phyloP scores from a whole-genome alignment of 2,888 invertebrate genomes.

The Caradrina kadenii region DNA sequence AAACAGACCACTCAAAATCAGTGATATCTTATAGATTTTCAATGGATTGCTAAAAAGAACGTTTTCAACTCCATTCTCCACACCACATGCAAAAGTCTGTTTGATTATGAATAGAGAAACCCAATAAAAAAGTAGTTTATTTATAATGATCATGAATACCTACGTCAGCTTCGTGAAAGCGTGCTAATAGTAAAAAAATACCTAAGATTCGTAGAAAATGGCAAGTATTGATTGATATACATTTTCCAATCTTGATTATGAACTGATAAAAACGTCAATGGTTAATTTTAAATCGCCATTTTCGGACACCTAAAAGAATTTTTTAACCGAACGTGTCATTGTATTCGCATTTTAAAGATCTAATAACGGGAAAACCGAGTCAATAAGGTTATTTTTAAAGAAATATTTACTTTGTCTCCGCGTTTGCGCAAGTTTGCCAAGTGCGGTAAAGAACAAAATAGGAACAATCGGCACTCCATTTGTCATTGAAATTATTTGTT shows the following conservation, averaged over 20 bases:
- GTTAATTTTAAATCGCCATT: conserved; percentile 11
- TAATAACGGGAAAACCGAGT: conserved; percentile 12
- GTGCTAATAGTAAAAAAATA: neutral
- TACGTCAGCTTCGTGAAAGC: conserved; percentile 6
- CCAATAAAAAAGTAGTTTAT: neutral
- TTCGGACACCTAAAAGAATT: neutral
- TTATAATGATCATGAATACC: neutral
- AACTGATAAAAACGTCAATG: conserved; percentile 7
- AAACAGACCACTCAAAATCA: no score
- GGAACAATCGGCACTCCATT: neutral
- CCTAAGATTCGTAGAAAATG: neutral
- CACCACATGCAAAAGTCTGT: no score
- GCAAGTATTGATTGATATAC: conserved; percentile 5
- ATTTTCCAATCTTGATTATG: conserved; percentile 11
- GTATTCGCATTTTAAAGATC: conserved; percentile 10
- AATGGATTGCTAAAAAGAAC: no score
- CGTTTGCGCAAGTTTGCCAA: conserved; percentile 13
- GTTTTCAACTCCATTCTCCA: neutral
- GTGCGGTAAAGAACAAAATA: neutral
- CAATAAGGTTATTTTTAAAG: conserved; percentile 11
- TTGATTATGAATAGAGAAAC: neutral
- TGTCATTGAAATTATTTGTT: conserved; percentile 29
- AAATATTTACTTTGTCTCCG: conserved; percentile 25
- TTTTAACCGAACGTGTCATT: conserved; percentile 12
- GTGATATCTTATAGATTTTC: neutral